Percentiles rank a stretch among this genome's conserved stretches.
phyloP scores from a whole-genome alignment of 2,797 vertebrate species.

The Cetoscarus ocellatus region DNA sequence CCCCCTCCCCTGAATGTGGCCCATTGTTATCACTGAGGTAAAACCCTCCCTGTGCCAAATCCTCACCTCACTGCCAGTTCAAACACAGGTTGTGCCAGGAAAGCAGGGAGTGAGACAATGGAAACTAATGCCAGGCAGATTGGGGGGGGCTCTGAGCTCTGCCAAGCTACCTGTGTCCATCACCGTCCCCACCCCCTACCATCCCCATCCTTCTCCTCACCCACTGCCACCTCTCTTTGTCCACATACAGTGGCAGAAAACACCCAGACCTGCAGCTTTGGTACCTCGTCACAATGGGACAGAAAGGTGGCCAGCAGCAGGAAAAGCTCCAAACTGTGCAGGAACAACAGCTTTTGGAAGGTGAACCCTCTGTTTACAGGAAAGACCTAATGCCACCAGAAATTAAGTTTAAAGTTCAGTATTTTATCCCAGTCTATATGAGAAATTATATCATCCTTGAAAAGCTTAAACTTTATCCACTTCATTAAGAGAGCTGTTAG shows the following conservation, averaged over 20 bases:
- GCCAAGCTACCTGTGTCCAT: constrained; percentile 74
- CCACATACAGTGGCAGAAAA: constrained; percentile 54
- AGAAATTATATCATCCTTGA: no score
- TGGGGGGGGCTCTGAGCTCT: constrained; percentile 34
- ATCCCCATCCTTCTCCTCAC: constrained; percentile 48
- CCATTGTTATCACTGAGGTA: constrained; percentile 74
- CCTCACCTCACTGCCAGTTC: constrained; percentile 71
- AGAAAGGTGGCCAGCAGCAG: constrained; percentile 63
- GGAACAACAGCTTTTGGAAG: constrained; percentile 51
- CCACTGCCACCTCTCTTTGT: constrained; percentile 69
- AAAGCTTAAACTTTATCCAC: no score
- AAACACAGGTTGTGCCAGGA: constrained; percentile 71
- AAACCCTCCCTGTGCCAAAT: constrained; percentile 71
- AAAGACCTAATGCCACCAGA: constrained; percentile 19
- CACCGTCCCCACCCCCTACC: constrained; percentile 44
- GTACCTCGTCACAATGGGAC: constrained; percentile 65
- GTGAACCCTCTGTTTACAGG: constrained; percentile 22
- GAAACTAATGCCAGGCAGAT: constrained; percentile 71
- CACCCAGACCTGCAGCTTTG: constrained; percentile 69
- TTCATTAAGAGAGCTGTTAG: no score
- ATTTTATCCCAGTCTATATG: constrained; percentile 13
- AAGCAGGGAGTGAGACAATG: constrained; percentile 69
- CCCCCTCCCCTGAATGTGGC: constrained; percentile 49
- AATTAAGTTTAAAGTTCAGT: constrained; percentile 12
- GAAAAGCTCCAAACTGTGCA: constrained; percentile 59